These are phyloP conservation scores for Standfussiana lucernea DNA, from an alignment of 2,888 invertebrate genomes.

Conservation along the genomic window DNA sequence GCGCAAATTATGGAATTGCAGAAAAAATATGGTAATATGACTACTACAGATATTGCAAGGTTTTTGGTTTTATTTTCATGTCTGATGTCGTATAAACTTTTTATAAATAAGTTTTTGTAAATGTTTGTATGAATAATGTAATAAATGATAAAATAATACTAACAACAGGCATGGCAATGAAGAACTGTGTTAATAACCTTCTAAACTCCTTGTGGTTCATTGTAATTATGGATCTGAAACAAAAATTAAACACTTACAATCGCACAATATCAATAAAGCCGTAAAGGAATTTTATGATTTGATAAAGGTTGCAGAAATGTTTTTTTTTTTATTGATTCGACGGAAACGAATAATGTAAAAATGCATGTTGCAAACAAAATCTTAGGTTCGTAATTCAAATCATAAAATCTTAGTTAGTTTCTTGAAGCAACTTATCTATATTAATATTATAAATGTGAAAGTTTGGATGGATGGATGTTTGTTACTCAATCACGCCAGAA, in stretches of 20 bases:
- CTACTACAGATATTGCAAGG: background rate
- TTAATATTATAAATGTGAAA: too few species aligned
- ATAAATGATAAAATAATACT: conserved; percentile 77
- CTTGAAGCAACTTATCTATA: background rate
- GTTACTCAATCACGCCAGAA: too few species aligned
- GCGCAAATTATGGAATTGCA: background rate
- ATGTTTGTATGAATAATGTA: background rate
- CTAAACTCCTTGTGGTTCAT: conserved; percentile 95
- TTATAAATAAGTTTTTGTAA: background rate
- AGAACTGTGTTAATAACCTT: conserved; percentile 93
- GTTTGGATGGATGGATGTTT: too few species aligned
- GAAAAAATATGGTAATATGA: background rate
- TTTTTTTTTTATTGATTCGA: background rate
- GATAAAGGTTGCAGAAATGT: background rate
- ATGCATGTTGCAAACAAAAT: background rate
- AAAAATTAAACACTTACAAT: conserved; percentile 35
- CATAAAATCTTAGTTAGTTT: background rate
- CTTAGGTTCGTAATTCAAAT: background rate
- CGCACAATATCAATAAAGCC: background rate
- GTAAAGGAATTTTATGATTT: conserved; percentile 1
- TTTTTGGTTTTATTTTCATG: background rate
- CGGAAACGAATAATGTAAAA: background rate
- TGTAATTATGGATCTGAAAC: conserved; percentile 96
- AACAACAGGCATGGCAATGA: conserved; percentile 96
- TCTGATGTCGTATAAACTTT: background rate